Conservation (phyloP, 2,113 vertebrate species). For the Salminus brasiliensis region DNA sequence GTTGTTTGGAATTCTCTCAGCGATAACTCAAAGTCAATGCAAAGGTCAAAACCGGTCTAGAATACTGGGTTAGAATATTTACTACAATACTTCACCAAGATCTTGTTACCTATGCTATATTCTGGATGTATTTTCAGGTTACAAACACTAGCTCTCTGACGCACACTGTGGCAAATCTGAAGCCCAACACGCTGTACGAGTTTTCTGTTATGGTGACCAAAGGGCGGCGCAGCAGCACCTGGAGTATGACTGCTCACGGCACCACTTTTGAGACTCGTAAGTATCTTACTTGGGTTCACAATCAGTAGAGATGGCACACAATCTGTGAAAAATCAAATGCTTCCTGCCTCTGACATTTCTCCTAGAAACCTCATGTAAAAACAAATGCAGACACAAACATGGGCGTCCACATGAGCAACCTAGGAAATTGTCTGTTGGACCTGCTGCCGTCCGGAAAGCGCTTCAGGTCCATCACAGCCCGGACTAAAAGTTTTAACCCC, state of each 20-base stretch:
- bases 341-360: no score
- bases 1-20: not conserved
- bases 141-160: conserved; percentile 91
- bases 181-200: conserved; percentile 95
- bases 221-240: conserved; percentile 91
- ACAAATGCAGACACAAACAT: not conserved
- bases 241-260: conserved; percentile 98
- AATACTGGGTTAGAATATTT: no score
- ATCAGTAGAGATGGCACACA: not conserved
- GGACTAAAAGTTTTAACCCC: no score
- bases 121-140: conserved; percentile 73
- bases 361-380: no score
- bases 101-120: not conserved
- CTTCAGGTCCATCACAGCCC: no score
- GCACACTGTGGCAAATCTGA: conserved; percentile 90
- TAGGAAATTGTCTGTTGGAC: no score
- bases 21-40: not conserved
- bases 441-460: no score
- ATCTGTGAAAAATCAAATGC: no score
- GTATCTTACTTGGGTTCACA: not conserved
- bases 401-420: not conserved
- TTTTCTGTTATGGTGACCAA: conserved; percentile 99
- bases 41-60: not conserved
- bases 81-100: no score
- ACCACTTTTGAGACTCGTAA: conserved; percentile 94